A percentile compares a stretch with the other conserved stretches of the same genome.
Evolutionary conservation across 2,797 vertebrate genomes (phyloP).

Genomic region (Psittacula derbiana): DNA sequence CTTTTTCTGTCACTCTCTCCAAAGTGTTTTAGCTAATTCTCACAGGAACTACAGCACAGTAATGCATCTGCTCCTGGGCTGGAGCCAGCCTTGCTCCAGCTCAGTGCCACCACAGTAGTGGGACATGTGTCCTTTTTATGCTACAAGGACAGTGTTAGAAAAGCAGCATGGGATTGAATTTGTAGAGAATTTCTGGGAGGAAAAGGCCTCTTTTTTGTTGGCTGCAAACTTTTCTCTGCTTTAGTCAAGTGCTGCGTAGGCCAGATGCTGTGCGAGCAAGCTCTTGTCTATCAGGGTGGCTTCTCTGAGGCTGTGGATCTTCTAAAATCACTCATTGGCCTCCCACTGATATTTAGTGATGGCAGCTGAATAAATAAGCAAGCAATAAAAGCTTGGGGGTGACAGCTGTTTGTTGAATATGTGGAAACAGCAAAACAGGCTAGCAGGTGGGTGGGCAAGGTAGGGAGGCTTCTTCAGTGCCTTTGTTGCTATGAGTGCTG

Average conservation of each 20-base stretch:
- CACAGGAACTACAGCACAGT: background rate
- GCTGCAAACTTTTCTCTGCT: background rate
- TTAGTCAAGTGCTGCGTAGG: background rate
- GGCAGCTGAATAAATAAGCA: slow-evolving; percentile 58
- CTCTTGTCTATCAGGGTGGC: slow-evolving; percentile 14
- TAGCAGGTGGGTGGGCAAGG: slow-evolving; percentile 3
- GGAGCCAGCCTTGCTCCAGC: background rate
- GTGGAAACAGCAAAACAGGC: background rate
- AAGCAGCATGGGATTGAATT: background rate
- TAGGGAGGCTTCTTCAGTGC: background rate
- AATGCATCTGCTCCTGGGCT: background rate
- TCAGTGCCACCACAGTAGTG: background rate
- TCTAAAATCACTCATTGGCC: slow-evolving; percentile 11
- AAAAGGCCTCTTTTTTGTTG: background rate
- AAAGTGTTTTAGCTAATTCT: background rate
- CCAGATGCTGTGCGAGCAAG: background rate
- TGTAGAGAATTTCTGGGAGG: background rate
- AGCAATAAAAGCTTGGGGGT: slow-evolving; percentile 40
- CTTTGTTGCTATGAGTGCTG: background rate
- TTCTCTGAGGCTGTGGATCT: slow-evolving; percentile 6
- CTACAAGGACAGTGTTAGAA: background rate
- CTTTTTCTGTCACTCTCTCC: background rate
- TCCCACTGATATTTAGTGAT: slow-evolving; percentile 39
- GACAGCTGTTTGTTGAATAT: slow-evolving; percentile 46
- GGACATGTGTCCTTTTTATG: background rate